phyloP scores from a whole-genome alignment of 2,888 invertebrate genomes.

The Aspidiotus destructor region DNA sequence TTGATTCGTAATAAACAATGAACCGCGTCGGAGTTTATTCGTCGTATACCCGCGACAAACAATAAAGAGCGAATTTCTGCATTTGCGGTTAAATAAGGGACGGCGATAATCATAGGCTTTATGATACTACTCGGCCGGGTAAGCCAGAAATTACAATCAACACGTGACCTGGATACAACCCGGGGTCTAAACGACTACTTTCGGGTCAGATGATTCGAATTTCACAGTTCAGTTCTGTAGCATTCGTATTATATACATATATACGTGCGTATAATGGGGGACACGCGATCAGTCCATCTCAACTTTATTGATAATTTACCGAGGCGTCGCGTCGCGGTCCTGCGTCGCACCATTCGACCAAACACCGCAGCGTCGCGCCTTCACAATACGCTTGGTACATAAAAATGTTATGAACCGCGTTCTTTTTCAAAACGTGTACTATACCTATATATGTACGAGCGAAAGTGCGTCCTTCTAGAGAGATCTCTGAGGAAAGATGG shows the following conservation, averaged over 20 bases:
- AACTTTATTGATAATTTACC: background rate
- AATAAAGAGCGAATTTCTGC: constrained; percentile 17
- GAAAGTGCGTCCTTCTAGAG: no score
- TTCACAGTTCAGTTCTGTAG: constrained; percentile 13
- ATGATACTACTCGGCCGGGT: background rate
- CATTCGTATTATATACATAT: no score
- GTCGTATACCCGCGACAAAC: background rate
- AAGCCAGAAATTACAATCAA: constrained; percentile 30
- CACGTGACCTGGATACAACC: constrained; percentile 29
- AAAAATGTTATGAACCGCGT: no score
- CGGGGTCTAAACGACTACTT: constrained; percentile 17
- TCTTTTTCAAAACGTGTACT: no score
- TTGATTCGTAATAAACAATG: constrained; percentile 1
- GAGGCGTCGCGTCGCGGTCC: no score
- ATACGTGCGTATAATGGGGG: background rate
- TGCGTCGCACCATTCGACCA: no score
- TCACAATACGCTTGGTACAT: no score
- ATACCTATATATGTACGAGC: no score
- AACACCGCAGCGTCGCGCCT: no score
- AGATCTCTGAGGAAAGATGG: no score
- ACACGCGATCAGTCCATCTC: background rate
- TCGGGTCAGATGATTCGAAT: constrained; percentile 32
- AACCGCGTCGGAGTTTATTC: background rate
- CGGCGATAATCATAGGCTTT: constrained; percentile 19
- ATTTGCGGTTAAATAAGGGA: constrained; percentile 29